Conservation (phyloP, 2,888 invertebrate species). For the Tenthredo notha region DNA sequence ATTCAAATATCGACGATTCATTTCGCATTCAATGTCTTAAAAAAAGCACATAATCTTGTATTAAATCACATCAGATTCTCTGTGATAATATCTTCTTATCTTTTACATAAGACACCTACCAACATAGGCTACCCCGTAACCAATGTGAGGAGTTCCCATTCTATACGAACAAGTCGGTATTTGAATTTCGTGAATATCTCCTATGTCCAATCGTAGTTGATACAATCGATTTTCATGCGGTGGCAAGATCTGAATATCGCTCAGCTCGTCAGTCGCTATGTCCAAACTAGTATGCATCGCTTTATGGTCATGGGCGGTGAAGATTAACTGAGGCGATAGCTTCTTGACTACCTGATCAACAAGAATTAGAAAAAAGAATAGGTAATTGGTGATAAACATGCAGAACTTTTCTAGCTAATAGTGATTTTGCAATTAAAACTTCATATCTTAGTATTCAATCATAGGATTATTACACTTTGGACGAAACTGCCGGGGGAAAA, state of each 20-base stretch:
- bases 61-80: neutral
- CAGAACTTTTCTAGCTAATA: neutral
- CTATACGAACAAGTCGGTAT: conserved; percentile 98
- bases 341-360: conserved; percentile 82
- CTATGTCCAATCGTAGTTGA: conserved; percentile 77
- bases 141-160: conserved; percentile 94
- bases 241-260: conserved; percentile 72
- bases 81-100: neutral
- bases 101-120: conserved; percentile 79
- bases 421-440: neutral
- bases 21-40: neutral
- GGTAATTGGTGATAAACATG: neutral
- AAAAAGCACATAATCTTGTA: too few relatives aligned
- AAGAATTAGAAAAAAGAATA: neutral
- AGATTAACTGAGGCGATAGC: conserved; percentile 85
- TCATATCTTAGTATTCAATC: conserved; percentile 57
- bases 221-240: conserved; percentile 76
- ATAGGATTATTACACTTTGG: conserved; percentile 77
- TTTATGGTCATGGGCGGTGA: conserved; percentile 86
- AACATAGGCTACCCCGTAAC: conserved; percentile 90
- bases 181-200: conserved; percentile 86
- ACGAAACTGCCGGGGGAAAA: conserved; percentile 80
- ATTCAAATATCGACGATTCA: neutral
- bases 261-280: conserved; percentile 73
- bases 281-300: conserved; percentile 81